These are phyloP conservation scores for Sphaeramia orbicularis DNA, from an alignment of 2,797 vertebrate species.

Conservation along the genomic window DNA sequence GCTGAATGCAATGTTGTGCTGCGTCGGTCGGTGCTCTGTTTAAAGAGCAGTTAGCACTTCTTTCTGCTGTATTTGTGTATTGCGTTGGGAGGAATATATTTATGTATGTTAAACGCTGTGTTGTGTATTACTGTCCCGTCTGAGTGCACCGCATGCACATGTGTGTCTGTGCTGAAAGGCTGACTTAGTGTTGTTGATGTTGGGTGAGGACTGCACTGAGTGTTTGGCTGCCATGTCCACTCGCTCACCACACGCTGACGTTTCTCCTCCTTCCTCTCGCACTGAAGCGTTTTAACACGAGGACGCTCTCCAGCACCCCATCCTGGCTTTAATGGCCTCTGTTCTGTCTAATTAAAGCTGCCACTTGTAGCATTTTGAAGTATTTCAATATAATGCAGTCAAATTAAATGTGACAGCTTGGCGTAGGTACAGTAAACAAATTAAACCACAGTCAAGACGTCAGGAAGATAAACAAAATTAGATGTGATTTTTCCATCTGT, in stretches of 20 bases:
- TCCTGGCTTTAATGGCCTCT: conserved; percentile 50
- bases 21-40: conserved; percentile 43
- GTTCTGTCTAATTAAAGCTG: conserved; percentile 67
- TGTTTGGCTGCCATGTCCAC: conserved; percentile 63
- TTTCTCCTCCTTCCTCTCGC: conserved; percentile 65
- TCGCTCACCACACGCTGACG: conserved; percentile 60
- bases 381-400: conserved; percentile 22
- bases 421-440: conserved; percentile 41
- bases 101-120: conserved; percentile 28
- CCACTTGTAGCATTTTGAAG: conserved; percentile 47
- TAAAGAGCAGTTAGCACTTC: conserved; percentile 73
- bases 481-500: conserved; percentile 19
- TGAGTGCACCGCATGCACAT: conserved; percentile 6
- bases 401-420: conserved; percentile 51
- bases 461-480: conserved; percentile 30
- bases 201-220: conserved; percentile 59
- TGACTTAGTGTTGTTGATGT: conserved; percentile 72
- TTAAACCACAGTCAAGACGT: conserved; percentile 22
- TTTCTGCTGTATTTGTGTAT: conserved; percentile 47
- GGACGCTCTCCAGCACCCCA: conserved; percentile 62
- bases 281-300: conserved; percentile 41
- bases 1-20: conserved; percentile 68
- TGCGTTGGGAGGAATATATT: conserved; percentile 18
- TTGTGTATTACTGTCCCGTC: conserved; percentile 44
- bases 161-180: conserved; percentile 53